These are phyloP conservation scores for Desoria tigrina DNA, from an alignment of 2,888 invertebrate species.

Conservation along the genomic window DNA sequence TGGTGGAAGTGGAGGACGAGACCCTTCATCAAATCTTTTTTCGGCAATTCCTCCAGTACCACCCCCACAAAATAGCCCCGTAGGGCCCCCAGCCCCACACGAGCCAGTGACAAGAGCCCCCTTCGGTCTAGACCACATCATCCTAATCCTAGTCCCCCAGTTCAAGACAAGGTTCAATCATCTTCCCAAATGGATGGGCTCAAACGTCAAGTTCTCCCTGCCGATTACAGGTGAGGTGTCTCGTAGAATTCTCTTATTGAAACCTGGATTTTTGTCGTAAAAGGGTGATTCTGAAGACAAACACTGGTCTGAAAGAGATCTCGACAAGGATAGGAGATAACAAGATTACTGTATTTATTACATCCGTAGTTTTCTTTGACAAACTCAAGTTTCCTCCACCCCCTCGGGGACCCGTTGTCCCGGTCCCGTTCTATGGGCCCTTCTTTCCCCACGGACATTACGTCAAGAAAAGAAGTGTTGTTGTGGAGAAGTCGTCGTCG, in stretches of 20 bases:
- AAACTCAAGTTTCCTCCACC: constrained; percentile 32
- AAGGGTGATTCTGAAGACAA: no score
- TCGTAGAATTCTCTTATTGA: no score
- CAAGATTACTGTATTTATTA: background rate
- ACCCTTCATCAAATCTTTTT: constrained; percentile 5
- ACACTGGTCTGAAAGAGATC: background rate
- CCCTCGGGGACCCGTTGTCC: background rate
- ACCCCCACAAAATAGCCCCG: constrained; percentile 13
- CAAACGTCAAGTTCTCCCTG: constrained; percentile 40
- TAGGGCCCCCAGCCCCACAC: background rate
- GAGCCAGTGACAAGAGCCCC: constrained; percentile 22
- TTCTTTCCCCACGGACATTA: constrained; percentile 17
- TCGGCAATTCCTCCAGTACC: constrained; percentile 1
- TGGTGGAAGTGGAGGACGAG: background rate
- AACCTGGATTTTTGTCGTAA: no score
- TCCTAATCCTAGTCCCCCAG: constrained; percentile 47
- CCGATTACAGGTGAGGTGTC: constrained; percentile 46
- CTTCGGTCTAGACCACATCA: constrained; percentile 45
- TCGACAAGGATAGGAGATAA: background rate
- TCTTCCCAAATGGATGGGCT: constrained; percentile 39
- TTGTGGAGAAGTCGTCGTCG: background rate
- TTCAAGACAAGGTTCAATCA: constrained; percentile 38
- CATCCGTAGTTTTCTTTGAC: constrained; percentile 39
- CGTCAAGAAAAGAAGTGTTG: constrained; percentile 20
- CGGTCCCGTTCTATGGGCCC: constrained; percentile 16